Evolutionary conservation across 1,140 invertebrate species (phyloP), one percentile per base, ranked within the genome.

Genomic region (Mesaphorura yosii): DNA sequence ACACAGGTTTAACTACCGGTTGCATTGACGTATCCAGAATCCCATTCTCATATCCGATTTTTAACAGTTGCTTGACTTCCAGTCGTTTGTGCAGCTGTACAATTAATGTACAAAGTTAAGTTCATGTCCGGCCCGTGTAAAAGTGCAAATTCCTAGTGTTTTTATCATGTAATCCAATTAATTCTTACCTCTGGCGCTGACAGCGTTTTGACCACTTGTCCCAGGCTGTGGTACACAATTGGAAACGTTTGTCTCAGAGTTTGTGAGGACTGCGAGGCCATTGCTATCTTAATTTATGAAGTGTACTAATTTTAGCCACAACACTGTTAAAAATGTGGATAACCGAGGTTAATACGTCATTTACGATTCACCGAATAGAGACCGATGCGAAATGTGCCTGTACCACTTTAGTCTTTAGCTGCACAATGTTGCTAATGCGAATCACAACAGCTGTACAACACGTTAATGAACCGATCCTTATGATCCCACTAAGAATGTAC

Each of bases 141-240:
- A 10, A 34, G 10, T 34, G 31, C n/a, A 34, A n/a, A 34, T 34
- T 10, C n/a, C 10, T 34, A 34, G 31, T n/a, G n/a, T 10, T 34
- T 34, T n/a, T 34, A 10, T 34, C 10, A 7, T 27, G 23, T 26
- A 46, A 46, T 46, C 19, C 44, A 10, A 46, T 46, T 5, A 42
- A 42, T 7, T 53, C 34, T 48, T 58, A 62, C 60, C 34, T 62
- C 41, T 22, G 60, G 56, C 14, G 40, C 26, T 25, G 26, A 40
- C 25, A 62, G 39, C n/a, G 34, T 47, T n/a, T 45, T 25, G 0
- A 58, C n/a, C n/a, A 54, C 60, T 59, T 56, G 49, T 44, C 51
- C 42, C 51, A 62, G 48, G 19, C 50, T 58, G 26, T 55, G 53
- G 28, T 58, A 62, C 14, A 62, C 53, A 7, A 62, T 42, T 20